Base-by-base conservation (phyloP, 1,140 invertebrate species). In the Heterodera carotae region DNA sequence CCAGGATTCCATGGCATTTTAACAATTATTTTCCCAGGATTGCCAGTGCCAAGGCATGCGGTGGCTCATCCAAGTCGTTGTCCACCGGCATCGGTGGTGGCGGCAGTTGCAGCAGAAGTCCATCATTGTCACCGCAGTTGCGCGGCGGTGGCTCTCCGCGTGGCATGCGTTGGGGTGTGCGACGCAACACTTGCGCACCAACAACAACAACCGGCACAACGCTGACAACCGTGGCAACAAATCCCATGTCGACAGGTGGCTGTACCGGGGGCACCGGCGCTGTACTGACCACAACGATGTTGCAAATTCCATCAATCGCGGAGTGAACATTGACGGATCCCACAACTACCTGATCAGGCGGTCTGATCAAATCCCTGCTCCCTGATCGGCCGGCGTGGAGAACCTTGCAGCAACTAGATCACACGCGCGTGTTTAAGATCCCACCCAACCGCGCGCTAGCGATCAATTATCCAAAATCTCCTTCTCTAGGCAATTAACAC, bases 251-350 rank as follows among this genome's bases (percentile, higher is more conserved):
- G 39, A 43, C 39, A 2, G 15, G 39, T 12, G 39, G 1, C 39
- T 7, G 2, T 43, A 12, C 7, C 39, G 39, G 15, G 7, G 15
- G 48, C 48, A 22, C 18, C 36, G 56, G 33, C 64, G 33, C 53
- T 2, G n/a, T n/a, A 4, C 36, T 10, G 36, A 39, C 36, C 4
- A 18, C 71, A 27, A 18, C 64, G 8, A 70, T 18, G n/a, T 64
- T 74, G 64, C 71, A 74, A 60, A 74, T 74, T 34, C 71, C 71
- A 8, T 59, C n/a, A 18, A 74, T 74, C 34, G 56, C 56, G 64
- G 71, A 74, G 36, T 74, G 62, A 73, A 25, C n/a, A 64, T 39
- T 43, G 39, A 43, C n/a, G n/a, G n/a, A n/a, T n/a, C n/a, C n/a
- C n/a, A n/a, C n/a, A n/a, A n/a, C n/a, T n/a, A n/a, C n/a, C n/a